Evolutionary conservation across 2,797 vertebrate genomes (phyloP), one percentile per base, ranked within the genome.

Genomic region (Sebastes itinus): DNA sequence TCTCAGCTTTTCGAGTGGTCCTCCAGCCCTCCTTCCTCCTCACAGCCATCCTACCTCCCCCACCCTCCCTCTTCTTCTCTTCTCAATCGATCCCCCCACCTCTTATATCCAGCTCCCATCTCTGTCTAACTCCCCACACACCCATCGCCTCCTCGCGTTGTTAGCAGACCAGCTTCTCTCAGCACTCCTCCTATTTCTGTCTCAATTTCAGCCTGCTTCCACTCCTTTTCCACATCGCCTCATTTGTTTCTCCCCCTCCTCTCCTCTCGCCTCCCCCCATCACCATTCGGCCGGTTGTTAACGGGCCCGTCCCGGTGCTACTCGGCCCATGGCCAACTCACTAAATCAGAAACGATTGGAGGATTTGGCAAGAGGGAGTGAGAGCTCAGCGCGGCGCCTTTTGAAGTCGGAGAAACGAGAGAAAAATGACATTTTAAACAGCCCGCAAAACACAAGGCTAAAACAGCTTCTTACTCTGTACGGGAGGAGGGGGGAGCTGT

Each of bases 281-380:
- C 87, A 69, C 83, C 78, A 76, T 84, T 87, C 72, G 81, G 86
- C 81, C 81, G 85, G 84, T 92, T 93, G 91, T 94, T 94, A 94
- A 94, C 91, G 90, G 94, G 92, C 89, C 92, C 72, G 82, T 94
- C 91, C 94, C 89, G 88, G 92, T 92, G 88, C 87, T 87, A 67
- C 87, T 94, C 88, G 92, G 93, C 94, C 89, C 85, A 86, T 74
- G 85, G 94, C 95, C 94, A 96, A 91, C 94, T 92, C 94, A 91
- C 89, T 94, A 96, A 95, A 95, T 95, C 93, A 95, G 93, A 94
- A 95, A 94, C 88, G 92, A 96, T 94, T 94, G 94, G 93, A 94
- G 94, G 95, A 96, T 95, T 96, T 96, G 94, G 95, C 94, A 91
- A 91, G 90, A 92, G 90, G 94, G 94, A 95, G 94, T 93, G 94